Base-by-base conservation (phyloP, 2,888 invertebrate species). In the Clunio marinus region DNA sequence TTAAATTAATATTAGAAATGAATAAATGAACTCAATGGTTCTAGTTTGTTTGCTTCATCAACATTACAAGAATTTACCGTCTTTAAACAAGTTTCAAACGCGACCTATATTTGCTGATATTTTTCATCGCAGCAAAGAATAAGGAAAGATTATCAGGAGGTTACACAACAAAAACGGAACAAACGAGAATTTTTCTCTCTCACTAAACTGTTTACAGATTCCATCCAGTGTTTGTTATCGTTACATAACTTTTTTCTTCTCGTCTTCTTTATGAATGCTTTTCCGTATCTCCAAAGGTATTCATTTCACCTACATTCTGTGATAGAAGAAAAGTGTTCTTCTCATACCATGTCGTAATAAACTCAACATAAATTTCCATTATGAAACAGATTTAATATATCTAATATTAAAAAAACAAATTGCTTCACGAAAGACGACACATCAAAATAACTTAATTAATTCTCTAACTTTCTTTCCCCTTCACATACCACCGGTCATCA, bases 281-380 rank as follows among this genome's bases (percentile, higher is more conserved):
- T n/a, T n/a, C n/a, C n/a, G n/a, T n/a, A n/a, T n/a, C n/a, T n/a
- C n/a, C 51, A 17, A 22, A 51, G 20, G 20, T 22, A 22, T 51
- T 51, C 15, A n/a, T n/a, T 51, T 51, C 51, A 51, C 51, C 51
- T 51, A 51, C 51, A 51, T 51, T 51, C 51, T 51, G n/a, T n/a
- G n/a, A n/a, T n/a, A n/a, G n/a, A n/a, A n/a, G n/a, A n/a, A n/a
- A n/a, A 51, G 17, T 22, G 51, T 32, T 32, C 35, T 51, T 51
- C 51, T 51, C 51, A 51, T 51, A 22, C 17, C 51, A 13, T n/a
- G n/a, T n/a, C n/a, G n/a, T n/a, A n/a, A n/a, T 51, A 7, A 51
- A 8, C 51, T 22, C 17, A 22, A 20, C 35, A 32, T 51, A 22
- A n/a, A n/a, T n/a, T n/a, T n/a, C 22, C 22, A 51, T 51, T 17